A percentile compares a stretch with the other conserved stretches of the same genome.
These are phyloP conservation scores for Ornithoptera alexandrae DNA, from an alignment of 2,888 invertebrate genomes.

Conservation along the genomic window DNA sequence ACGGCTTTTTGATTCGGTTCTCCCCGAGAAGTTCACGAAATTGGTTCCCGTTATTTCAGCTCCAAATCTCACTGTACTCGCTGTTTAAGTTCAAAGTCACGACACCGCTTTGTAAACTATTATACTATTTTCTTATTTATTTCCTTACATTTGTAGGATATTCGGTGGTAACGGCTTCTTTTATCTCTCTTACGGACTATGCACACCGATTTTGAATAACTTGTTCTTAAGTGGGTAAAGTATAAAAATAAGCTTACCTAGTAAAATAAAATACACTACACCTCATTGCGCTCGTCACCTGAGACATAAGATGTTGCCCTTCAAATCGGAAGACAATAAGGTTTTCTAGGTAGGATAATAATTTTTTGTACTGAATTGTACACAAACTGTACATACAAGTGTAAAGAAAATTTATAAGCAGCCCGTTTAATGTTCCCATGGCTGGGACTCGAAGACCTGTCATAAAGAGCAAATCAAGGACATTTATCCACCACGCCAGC, in stretches of 20 bases:
- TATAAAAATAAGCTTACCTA: too few relatives aligned
- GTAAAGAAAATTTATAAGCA: too few relatives aligned
- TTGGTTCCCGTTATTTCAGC: conserved; percentile 63
- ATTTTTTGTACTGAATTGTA: too few relatives aligned
- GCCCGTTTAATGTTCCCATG: too few relatives aligned
- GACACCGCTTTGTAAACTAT: conserved; percentile 50
- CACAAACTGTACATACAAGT: too few relatives aligned
- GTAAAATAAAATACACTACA: not conserved
- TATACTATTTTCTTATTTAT: conserved; percentile 24
- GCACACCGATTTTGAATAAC: conserved; percentile 20
- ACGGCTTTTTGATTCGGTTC: conserved; percentile 48
- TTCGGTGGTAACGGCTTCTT: conserved; percentile 17
- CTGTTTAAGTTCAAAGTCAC: conserved; percentile 71
- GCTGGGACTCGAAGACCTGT: too few relatives aligned
- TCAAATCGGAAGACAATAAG: too few relatives aligned
- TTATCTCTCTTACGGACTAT: conserved; percentile 10
- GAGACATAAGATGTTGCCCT: too few relatives aligned
- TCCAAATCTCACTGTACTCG: conserved; percentile 69
- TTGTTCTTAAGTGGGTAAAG: not conserved
- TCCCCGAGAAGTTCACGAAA: conserved; percentile 34
- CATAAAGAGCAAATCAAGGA: too few relatives aligned
- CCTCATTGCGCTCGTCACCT: too few relatives aligned
- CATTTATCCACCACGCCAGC: too few relatives aligned
- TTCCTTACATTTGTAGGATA: conserved; percentile 19
- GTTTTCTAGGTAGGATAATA: too few relatives aligned